Base-by-base conservation (phyloP, 2,888 invertebrate species). In the Phlogophora meticulosa region DNA sequence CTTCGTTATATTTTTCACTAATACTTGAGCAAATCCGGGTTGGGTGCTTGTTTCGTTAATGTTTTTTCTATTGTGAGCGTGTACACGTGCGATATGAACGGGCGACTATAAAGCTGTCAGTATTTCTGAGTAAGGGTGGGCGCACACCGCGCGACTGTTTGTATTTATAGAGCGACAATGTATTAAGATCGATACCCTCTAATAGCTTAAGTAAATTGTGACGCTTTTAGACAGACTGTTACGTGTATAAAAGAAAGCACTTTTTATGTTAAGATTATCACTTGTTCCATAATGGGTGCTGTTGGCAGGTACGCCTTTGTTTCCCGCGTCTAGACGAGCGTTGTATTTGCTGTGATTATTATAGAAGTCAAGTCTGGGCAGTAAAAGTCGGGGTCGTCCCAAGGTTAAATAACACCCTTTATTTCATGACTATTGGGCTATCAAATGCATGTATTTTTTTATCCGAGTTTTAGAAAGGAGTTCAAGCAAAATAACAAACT, bases 81-180 rank as follows among this genome's bases (percentile, higher is more conserved):
- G 55, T 55, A 36, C 59, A 65, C 65, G 65, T 56, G 76, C 38
- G 40, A 34, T 71, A 59, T 56, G 42, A 60, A 48, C 24, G 34
- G 45, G 34, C 13, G 45, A n/a, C 64, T 59, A 65, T 83, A 81
- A 82, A 82, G 51, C 73, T 81, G 82, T 81, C 83, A 80, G 48
- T 75, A 61, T 17, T 48, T 20, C 53, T 11, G 28, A 22, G 48
- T 72, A 51, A 72, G 72, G 45, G 69, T 34, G 42, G 17, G 61
- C 61, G 45, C 78, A 69, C 63, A 49, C 55, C 24, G 7, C 46
- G 28, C 59, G 24, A 65, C 69, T 53, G 32, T 64, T 75, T 64
- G 71, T 83, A 81, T 80, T 83, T 78, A 64, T 71, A 73, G 46
- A 59, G 51, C 48, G 13, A 69, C 52, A 32, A 63, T 28, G 46